Conservation (phyloP, 2,888 invertebrate genomes). For the Idaea biselata region DNA sequence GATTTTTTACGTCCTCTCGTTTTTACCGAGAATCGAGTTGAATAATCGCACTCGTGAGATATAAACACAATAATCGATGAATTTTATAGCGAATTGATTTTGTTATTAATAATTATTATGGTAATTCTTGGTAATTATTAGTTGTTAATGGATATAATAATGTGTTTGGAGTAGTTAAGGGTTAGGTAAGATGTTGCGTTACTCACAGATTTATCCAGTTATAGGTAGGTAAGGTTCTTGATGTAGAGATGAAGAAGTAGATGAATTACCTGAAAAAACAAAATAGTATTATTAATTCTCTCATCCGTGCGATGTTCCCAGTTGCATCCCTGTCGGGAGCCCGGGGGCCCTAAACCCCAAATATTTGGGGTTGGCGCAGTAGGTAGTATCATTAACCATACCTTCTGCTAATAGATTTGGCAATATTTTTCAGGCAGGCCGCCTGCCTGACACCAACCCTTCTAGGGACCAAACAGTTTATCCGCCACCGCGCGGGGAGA, state of each 20-base stretch:
- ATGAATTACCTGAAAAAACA: neutral
- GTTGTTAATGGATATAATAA: neutral
- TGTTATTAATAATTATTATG: neutral
- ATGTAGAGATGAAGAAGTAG: neutral
- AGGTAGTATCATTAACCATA: too few species aligned
- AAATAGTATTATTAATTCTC: neutral
- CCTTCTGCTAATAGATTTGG: too few species aligned
- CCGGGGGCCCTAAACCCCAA: too few species aligned
- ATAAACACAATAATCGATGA: slow-evolving; percentile 21
- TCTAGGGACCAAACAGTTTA: too few species aligned
- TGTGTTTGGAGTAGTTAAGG: neutral
- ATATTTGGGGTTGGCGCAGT: too few species aligned
- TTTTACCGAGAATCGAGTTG: slow-evolving; percentile 32
- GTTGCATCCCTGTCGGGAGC: too few species aligned
- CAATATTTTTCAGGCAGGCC: too few species aligned
- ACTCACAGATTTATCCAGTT: neutral
- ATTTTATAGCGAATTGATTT: slow-evolving; percentile 2
- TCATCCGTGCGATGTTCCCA: too few species aligned
- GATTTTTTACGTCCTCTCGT: slow-evolving; percentile 15
- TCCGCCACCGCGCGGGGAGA: too few species aligned
- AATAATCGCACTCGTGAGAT: slow-evolving; percentile 31
- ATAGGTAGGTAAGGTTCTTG: neutral
- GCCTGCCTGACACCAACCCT: too few species aligned
- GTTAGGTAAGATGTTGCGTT: neutral
- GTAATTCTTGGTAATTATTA: neutral